Percentiles rank a stretch among this genome's conserved stretches.
phyloP scores from a whole-genome alignment of 2,888 invertebrate species.

The Lepidocyrtoides sp. region DNA sequence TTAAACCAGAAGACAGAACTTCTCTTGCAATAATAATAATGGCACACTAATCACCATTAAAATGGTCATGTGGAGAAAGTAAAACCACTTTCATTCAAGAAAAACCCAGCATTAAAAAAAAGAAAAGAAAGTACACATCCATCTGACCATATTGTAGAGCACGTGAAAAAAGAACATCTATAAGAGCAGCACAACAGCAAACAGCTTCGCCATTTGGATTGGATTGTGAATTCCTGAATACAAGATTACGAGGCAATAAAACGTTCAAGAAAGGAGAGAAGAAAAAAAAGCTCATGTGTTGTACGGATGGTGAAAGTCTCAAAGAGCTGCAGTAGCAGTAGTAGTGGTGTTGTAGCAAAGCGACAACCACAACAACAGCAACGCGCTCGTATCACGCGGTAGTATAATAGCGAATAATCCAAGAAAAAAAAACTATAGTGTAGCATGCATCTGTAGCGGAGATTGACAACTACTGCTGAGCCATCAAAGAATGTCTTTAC shows the following conservation, averaged over 20 bases:
- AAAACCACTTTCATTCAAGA: background rate
- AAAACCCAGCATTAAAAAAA: background rate
- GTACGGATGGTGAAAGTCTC: background rate
- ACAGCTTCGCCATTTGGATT: background rate
- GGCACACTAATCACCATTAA: slow-evolving; percentile 9
- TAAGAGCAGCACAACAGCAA: background rate
- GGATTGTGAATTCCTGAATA: slow-evolving; percentile 54
- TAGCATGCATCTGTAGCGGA: slow-evolving; percentile 77
- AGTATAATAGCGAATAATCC: background rate
- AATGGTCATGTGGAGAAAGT: background rate
- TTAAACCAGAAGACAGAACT: slow-evolving; percentile 7
- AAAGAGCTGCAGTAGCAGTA: background rate
- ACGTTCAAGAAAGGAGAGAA: slow-evolving; percentile 24
- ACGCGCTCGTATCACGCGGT: background rate
- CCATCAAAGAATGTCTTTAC: slow-evolving; percentile 85
- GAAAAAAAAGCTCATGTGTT: slow-evolving; percentile 29
- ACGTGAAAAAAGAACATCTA: background rate
- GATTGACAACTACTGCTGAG: slow-evolving; percentile 77
- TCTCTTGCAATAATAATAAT: slow-evolving; percentile 23
- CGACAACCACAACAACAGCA: background rate
- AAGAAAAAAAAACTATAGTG: background rate
- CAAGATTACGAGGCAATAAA: slow-evolving; percentile 55
- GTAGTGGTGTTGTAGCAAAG: background rate
- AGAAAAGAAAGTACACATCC: background rate
- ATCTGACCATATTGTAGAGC: slow-evolving; percentile 3